These are phyloP conservation scores for Gymnosoma rotundatum DNA, from an alignment of 2,888 invertebrate species.

Conservation along the genomic window DNA sequence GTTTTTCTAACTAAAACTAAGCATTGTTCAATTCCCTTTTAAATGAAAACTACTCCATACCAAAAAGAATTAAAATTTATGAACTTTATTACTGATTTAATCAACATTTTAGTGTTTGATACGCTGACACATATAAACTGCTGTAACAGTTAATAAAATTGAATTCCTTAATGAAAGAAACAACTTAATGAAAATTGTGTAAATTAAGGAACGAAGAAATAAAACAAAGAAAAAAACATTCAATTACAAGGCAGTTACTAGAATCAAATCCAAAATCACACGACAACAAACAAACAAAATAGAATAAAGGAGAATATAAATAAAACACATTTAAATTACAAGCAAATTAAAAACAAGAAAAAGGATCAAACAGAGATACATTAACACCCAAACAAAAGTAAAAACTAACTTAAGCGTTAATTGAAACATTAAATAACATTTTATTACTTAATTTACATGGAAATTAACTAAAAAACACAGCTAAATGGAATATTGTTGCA, in stretches of 20 bases:
- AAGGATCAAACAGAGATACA: constrained; percentile 7
- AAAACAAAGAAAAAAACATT: constrained; percentile 46
- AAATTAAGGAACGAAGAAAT: constrained; percentile 67
- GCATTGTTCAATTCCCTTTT: neutral
- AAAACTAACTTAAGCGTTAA: constrained; percentile 75
- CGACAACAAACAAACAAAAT: neutral
- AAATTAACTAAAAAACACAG: constrained; percentile 78
- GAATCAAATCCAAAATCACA: constrained; percentile 35
- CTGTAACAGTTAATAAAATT: constrained; percentile 64
- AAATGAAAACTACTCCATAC: constrained; percentile 4
- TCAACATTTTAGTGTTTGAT: constrained; percentile 61
- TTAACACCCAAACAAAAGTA: constrained; percentile 10
- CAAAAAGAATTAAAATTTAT: constrained; percentile 59
- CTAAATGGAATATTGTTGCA: constrained; percentile 29
- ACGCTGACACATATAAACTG: constrained; percentile 38
- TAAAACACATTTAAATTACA: constrained; percentile 67
- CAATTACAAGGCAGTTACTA: constrained; percentile 1
- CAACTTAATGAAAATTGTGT: constrained; percentile 69
- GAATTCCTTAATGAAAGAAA: constrained; percentile 51
- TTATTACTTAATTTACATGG: constrained; percentile 81
- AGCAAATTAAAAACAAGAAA: constrained; percentile 66
- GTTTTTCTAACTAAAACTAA: neutral
- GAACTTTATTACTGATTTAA: constrained; percentile 53
- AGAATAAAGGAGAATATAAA: constrained; percentile 16
- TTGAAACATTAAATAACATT: constrained; percentile 81